Evolutionary conservation across 2,113 vertebrate species (phyloP).

Genomic region (Parus major): DNA sequence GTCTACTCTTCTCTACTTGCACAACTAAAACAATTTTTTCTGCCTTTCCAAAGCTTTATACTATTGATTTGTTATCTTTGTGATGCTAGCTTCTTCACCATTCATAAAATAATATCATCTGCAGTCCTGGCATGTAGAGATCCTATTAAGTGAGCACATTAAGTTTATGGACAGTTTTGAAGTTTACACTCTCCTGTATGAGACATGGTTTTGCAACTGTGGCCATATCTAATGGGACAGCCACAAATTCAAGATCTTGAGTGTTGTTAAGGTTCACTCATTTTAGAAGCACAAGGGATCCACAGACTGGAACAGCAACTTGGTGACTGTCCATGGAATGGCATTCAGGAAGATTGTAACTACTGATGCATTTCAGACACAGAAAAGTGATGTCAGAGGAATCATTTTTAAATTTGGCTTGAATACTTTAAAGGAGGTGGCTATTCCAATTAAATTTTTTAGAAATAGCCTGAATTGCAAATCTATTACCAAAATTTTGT

Average conservation of each 20-base stretch:
- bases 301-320: neutral
- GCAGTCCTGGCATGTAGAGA: neutral
- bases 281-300: neutral
- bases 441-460: neutral
- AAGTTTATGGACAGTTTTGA: neutral
- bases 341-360: neutral
- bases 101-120: neutral
- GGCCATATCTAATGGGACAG: neutral
- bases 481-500: neutral
- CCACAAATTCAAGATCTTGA: neutral
- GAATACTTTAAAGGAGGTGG: neutral
- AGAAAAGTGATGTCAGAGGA: neutral
- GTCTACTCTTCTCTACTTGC: neutral
- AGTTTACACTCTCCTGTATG: neutral
- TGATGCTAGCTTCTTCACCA: neutral
- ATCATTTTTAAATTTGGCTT: neutral
- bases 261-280: neutral
- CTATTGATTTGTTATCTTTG: neutral
- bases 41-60: neutral
- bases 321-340: neutral
- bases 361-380: neutral
- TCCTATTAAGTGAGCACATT: neutral
- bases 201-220: neutral
- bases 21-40: neutral
- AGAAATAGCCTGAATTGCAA: neutral